Base-by-base conservation (phyloP, 2,888 invertebrate species). In the Volucella inanis region DNA sequence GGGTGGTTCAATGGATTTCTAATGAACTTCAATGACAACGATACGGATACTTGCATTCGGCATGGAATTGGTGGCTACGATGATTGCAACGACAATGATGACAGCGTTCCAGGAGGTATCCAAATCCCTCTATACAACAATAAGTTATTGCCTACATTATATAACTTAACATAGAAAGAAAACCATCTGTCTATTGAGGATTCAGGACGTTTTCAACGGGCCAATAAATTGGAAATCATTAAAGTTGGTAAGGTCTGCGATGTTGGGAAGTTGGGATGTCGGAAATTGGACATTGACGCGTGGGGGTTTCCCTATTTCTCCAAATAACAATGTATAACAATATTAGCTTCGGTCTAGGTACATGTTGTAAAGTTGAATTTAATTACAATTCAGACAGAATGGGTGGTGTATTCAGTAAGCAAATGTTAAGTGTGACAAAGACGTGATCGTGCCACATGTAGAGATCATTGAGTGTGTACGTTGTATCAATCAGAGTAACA, bases 1-100 rank as follows among this genome's bases (percentile, higher is more conserved):
- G 83, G 83, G 83, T 78, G 83, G 83, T 52, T 78, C 64, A 83
- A 83, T 78, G 64, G 83, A 70, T 83, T 78, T 83, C 64, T 74
- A 83, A 83, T 83, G 78, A 83, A 70, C 62, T 59, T 74, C 78
- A 59, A 49, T 68, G 62, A 74, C 72, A 76, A 47, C 57, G 64
- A 52, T 57, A 39, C 31, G 31, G 57, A 6, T 39, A 57, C n/a
- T 57, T n/a, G 31, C 6, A 76, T 71, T 79, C 52, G 65, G 65
- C n/a, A 22, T 47, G 18, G 18, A 22, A 22, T 22, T 22, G 18
- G 18, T 22, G 61, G 61, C 59, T 52, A 45, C 70, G 64, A 65
- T 22, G 45, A 18, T 47, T 57, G 22, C 67, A 39, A 45, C 49
- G 45, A 55, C 38, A 52, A 38, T 52, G 71, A 62, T 15, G 38